Percentiles rank a stretch among this genome's conserved stretches.
Conservation (phyloP, 2,797 vertebrate species). For the Geotrypetes seraphini region DNA sequence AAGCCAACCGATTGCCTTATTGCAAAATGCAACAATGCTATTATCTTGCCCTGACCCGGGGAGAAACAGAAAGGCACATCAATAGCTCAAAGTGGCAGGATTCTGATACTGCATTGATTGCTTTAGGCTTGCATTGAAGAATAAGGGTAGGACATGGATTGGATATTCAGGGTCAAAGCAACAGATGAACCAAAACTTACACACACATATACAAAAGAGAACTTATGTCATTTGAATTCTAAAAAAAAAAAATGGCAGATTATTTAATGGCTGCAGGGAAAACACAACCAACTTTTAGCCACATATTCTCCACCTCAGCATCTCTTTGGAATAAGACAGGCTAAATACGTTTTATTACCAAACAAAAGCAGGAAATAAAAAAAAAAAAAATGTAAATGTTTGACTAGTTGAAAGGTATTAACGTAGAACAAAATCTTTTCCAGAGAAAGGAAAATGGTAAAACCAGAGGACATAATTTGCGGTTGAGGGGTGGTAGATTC, state of each 20-base stretch:
- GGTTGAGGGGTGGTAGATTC: too few species aligned
- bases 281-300: not conserved
- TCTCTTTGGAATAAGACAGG: too few species aligned
- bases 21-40: not conserved
- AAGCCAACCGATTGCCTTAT: not conserved
- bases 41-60: constrained; percentile 3
- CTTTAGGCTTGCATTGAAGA: not conserved
- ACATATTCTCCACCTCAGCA: not conserved
- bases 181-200: too few species aligned
- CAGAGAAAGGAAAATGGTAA: too few species aligned
- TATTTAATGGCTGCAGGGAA: not conserved
- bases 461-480: too few species aligned
- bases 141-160: not conserved
- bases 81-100: not conserved
- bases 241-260: not conserved
- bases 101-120: not conserved
- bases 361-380: too few species aligned
- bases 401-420: too few species aligned
- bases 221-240: not conserved
- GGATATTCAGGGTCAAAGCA: not conserved
- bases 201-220: accelerated
- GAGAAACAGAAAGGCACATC: not conserved
- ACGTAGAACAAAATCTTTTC: too few species aligned
- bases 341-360: too few species aligned
- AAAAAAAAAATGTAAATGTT: too few species aligned